Percentiles rank a stretch among this genome's conserved stretches.
Conservation (phyloP, 1,140 invertebrate genomes). For the Pogonomyrmex californicus region DNA sequence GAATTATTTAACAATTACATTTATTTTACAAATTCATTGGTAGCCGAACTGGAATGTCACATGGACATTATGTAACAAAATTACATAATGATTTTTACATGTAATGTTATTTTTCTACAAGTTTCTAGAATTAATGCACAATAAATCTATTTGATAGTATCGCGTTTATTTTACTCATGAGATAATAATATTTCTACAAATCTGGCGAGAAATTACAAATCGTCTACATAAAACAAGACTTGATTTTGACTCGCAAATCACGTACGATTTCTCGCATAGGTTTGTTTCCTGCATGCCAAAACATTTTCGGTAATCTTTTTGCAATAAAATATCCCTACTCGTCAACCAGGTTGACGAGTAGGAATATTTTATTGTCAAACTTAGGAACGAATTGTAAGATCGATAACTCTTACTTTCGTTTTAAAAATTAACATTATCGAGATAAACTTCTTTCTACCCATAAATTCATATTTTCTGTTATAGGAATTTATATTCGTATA, state of each 20-base stretch:
- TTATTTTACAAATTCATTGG: neutral
- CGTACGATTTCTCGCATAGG: constrained; percentile 40
- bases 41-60: neutral
- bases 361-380: neutral
- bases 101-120: neutral
- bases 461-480: neutral
- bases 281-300: constrained; percentile 29
- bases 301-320: constrained; percentile 38
- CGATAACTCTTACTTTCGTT: constrained; percentile 15
- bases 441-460: neutral
- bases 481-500: neutral
- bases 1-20: neutral
- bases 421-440: constrained; percentile 17
- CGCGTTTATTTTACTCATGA: neutral
- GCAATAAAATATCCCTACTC: neutral
- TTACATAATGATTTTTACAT: neutral
- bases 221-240: neutral
- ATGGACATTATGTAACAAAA: no score
- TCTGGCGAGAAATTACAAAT: constrained; percentile 4
- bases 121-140: neutral
- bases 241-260: constrained; percentile 47
- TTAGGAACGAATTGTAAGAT: neutral
- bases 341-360: neutral
- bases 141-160: neutral
- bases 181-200: neutral